phyloP scores from a whole-genome alignment of 1,140 invertebrate genomes.

The Pogonomyrmex californicus region DNA sequence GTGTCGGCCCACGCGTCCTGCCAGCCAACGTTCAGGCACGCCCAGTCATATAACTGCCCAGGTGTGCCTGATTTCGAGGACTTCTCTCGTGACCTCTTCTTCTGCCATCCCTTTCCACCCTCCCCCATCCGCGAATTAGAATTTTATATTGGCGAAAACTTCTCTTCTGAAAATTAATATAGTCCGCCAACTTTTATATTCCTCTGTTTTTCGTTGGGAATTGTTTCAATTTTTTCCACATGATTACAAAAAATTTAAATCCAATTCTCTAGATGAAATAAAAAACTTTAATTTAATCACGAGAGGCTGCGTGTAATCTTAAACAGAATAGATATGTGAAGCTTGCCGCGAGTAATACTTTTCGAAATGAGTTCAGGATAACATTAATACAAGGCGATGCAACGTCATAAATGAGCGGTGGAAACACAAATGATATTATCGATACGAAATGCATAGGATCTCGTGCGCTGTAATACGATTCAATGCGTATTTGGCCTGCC shows the following conservation, averaged over 20 bases:
- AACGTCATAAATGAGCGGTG: neutral
- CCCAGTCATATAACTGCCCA: slow-evolving; percentile 77
- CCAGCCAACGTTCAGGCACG: slow-evolving; percentile 76
- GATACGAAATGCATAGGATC: slow-evolving; percentile 10
- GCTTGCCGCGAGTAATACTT: neutral
- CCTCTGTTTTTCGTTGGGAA: no score
- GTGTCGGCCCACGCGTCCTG: slow-evolving; percentile 76
- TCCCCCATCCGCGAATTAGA: neutral
- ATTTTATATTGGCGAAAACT: slow-evolving; percentile 8
- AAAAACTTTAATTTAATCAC: neutral
- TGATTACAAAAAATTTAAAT: neutral
- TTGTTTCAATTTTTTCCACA: neutral
- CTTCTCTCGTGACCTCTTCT: slow-evolving; percentile 40
- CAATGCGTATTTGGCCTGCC: neutral
- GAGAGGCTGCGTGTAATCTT: neutral
- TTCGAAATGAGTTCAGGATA: neutral
- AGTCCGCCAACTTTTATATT: neutral
- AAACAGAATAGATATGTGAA: neutral
- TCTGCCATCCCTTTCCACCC: no score
- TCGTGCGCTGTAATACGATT: neutral
- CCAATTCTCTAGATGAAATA: neutral
- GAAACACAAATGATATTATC: neutral
- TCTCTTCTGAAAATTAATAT: neutral
- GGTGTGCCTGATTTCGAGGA: slow-evolving; percentile 77
- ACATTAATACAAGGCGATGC: neutral